A percentile compares a stretch with the other conserved stretches of the same genome.
Evolutionary conservation across 1,140 invertebrate species (phyloP).

Genomic region (Drosophila rhopaloa): DNA sequence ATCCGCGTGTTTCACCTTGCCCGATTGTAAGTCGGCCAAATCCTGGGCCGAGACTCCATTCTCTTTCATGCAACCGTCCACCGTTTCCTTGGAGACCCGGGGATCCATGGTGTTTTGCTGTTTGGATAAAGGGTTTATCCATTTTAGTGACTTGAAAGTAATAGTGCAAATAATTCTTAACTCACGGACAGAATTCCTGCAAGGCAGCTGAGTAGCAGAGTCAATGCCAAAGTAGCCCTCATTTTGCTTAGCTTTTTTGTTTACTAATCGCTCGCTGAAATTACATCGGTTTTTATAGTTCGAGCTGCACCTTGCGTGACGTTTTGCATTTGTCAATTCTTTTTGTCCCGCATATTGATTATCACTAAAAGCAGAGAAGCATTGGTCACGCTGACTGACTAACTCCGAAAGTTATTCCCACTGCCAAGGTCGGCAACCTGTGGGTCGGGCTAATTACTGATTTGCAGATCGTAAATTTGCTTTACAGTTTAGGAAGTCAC

Average conservation of each 20-base stretch:
- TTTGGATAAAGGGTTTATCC: neutral
- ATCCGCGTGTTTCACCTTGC: slow-evolving; percentile 36
- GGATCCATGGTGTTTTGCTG: neutral
- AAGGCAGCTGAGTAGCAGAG: slow-evolving; percentile 53
- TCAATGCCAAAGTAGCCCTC: slow-evolving; percentile 48
- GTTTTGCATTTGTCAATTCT: slow-evolving; percentile 21
- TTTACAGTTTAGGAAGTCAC: neutral
- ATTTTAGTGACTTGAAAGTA: neutral
- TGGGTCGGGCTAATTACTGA: slow-evolving; percentile 22
- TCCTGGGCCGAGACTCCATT: slow-evolving; percentile 54
- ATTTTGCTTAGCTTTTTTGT: slow-evolving; percentile 31
- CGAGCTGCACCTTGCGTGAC: slow-evolving; percentile 26
- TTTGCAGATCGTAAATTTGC: neutral
- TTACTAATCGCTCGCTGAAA: slow-evolving; percentile 27
- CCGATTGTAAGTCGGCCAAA: slow-evolving; percentile 37
- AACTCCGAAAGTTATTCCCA: slow-evolving; percentile 12
- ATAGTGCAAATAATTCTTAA: neutral
- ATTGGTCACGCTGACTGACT: slow-evolving; percentile 35
- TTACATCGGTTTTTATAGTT: slow-evolving; percentile 43
- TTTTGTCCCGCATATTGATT: slow-evolving; percentile 44
- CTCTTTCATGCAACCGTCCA: slow-evolving; percentile 47
- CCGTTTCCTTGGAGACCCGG: neutral
- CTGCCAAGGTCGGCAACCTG: slow-evolving; percentile 30
- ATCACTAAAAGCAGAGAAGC: slow-evolving; percentile 27
- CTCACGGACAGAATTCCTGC: slow-evolving; percentile 39